phyloP scores from a whole-genome alignment of 2,113 vertebrate species.

The Lontra canadensis region DNA sequence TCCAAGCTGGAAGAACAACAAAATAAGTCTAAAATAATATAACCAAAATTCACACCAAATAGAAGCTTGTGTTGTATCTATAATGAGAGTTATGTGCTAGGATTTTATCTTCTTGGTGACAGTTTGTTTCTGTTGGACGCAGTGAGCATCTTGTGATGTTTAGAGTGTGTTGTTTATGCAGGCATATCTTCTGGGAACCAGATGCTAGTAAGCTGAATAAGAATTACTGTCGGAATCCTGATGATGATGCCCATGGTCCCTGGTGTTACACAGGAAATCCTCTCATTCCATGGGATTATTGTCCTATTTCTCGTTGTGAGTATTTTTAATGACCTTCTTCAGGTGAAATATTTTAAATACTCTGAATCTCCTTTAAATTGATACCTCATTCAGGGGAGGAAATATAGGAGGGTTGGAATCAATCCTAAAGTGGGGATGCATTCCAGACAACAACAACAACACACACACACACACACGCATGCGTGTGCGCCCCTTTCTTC shows the following conservation, averaged over 20 bases:
- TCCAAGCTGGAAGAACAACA: not conserved
- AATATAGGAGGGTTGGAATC: not conserved
- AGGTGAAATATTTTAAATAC: slow-evolving; percentile 28
- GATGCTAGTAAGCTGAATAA: slow-evolving; percentile 89
- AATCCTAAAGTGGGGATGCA: not conserved
- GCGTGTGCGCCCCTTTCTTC: not conserved
- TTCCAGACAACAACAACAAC: not conserved
- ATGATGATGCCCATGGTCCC: slow-evolving; percentile 97
- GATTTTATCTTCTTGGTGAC: not conserved
- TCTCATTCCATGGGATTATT: slow-evolving; percentile 96
- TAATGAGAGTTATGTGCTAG: not conserved
- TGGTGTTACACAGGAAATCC: slow-evolving; percentile 97
- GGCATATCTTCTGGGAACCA: slow-evolving; percentile 89
- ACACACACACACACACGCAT: no score
- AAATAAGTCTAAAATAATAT: not conserved
- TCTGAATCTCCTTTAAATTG: not conserved
- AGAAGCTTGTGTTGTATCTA: not conserved
- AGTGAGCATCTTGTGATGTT: slow-evolving; percentile 37
- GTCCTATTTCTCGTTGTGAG: slow-evolving; percentile 94
- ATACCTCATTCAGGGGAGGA: not conserved
- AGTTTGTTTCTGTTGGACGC: slow-evolving; percentile 31
- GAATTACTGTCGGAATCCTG: slow-evolving; percentile 97
- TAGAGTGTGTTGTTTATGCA: slow-evolving; percentile 73
- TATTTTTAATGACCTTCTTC: slow-evolving; percentile 54
- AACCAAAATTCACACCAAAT: not conserved